Base-by-base conservation (phyloP, 1,140 invertebrate species). In the Diabrotica undecimpunctata region DNA sequence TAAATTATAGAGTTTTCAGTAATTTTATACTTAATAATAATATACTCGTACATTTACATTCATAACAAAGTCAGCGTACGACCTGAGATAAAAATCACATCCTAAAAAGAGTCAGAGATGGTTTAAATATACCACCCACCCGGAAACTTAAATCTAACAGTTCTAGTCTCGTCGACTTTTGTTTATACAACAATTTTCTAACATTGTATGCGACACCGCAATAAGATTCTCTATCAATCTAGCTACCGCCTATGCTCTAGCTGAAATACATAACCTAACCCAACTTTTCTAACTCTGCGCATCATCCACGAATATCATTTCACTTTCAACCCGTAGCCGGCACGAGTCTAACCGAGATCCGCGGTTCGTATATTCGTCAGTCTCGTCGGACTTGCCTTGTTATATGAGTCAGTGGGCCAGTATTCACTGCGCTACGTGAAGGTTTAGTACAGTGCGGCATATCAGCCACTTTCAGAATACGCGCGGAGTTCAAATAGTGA, bases 401-500 rank as follows among this genome's bases (percentile, higher is more conserved):
- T 54, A 62, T 62, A 62, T 62, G 61, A 62, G 61, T 62, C 61
- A 62, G 61, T 62, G 61, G 61, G 61, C 13, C 61, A 62, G 12
- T 54, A 46, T 46, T 46, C 41, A 46, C 41, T 46, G n/a, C 41
- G n/a, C 3, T 46, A 10, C 41, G 41, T 46, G 8, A 46, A 46
- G 41, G 55, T 46, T 13, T 37, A 60, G 61, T 51, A 69, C 57
- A n/a, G 41, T 46, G 41, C 41, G 41, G 41, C 41, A 46, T 46
- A 46, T 46, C 13, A 51, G 46, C 9, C 25, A 51, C 41, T 50
- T 13, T 61, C 9, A 9, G 9, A 41, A 36, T 39, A 50, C 41
- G 59, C 39, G 59, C 41, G 41, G 41, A 46, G 11, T 36, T 59
- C 35, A 59, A 36, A 36, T 36, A 59, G 57, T 41, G 9, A 41